Conservation (phyloP, 2,888 invertebrate genomes). For the Deilephila elpenor region DNA sequence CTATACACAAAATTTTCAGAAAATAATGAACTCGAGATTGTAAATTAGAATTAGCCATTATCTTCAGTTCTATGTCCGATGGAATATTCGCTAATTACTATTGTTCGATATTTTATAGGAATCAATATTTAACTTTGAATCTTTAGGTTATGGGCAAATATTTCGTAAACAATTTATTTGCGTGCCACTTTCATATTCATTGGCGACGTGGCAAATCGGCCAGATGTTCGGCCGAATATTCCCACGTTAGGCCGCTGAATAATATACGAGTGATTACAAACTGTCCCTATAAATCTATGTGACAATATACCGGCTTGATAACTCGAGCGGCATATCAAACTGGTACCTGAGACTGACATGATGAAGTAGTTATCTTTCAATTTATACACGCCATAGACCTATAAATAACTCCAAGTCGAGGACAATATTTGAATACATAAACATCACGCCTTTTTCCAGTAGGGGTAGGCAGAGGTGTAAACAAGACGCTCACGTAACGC, state of each 20-base stretch:
- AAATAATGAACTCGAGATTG: too few species aligned
- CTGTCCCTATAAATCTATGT: slow-evolving; percentile 21
- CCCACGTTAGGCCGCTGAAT: slow-evolving; percentile 15
- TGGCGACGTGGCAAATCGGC: not conserved
- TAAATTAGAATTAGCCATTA: too few species aligned
- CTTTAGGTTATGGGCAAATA: not conserved
- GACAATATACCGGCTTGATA: slow-evolving; percentile 14
- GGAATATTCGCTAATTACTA: too few species aligned
- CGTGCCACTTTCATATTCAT: slow-evolving; percentile 6
- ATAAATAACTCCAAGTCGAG: not conserved
- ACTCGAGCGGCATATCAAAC: not conserved
- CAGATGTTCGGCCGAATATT: slow-evolving; percentile 6
- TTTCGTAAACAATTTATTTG: slow-evolving; percentile 7
- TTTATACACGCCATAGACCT: not conserved
- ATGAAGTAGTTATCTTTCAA: not conserved
- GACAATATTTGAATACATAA: too few species aligned
- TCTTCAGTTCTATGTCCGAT: too few species aligned
- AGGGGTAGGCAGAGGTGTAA: too few species aligned
- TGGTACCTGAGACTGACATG: not conserved
- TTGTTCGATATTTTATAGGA: too few species aligned
- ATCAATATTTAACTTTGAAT: too few species aligned
- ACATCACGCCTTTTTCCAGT: too few species aligned
- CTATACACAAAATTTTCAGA: too few species aligned
- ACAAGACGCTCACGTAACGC: too few species aligned
- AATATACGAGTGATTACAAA: slow-evolving; percentile 1